Conservation (phyloP, 2,113 vertebrate genomes). For the Cheirogaleus medius region DNA sequence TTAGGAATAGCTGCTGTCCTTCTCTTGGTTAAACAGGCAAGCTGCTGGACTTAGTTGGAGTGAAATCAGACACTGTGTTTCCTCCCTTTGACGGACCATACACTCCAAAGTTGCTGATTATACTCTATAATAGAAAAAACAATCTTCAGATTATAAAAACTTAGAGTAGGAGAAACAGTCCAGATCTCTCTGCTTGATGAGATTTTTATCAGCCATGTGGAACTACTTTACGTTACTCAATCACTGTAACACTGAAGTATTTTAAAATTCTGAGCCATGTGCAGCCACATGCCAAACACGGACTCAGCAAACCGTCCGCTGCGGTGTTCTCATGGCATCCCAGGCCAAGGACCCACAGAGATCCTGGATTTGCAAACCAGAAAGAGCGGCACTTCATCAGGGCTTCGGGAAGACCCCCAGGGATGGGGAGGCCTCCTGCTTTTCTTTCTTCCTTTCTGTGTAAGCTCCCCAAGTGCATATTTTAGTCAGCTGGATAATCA, state of each 20-base stretch:
- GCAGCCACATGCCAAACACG: slow-evolving; percentile 17
- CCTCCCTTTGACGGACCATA: slow-evolving; percentile 22
- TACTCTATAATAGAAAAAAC: not conserved
- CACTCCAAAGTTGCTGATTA: slow-evolving; percentile 56
- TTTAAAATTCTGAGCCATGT: slow-evolving; percentile 62
- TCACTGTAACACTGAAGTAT: slow-evolving; percentile 51
- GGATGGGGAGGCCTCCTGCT: not conserved
- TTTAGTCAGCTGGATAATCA: not conserved
- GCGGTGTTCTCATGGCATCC: accelerated
- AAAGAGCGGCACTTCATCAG: not conserved
- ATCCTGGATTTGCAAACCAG: not conserved
- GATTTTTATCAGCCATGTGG: slow-evolving; percentile 78
- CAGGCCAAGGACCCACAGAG: not conserved
- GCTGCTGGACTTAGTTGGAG: not conserved
- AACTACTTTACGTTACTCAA: slow-evolving; percentile 77
- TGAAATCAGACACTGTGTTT: slow-evolving; percentile 32
- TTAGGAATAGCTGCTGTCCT: not conserved
- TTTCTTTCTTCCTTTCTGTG: not conserved
- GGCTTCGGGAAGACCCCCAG: not conserved
- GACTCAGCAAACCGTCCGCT: not conserved
- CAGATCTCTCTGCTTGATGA: slow-evolving; percentile 56
- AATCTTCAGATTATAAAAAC: slow-evolving; percentile 26
- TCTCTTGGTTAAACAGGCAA: not conserved
- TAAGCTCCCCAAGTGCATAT: not conserved
- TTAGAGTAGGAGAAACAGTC: slow-evolving; percentile 66